Evolutionary conservation across 2,888 invertebrate species (phyloP).

Genomic region (Silvanus unidentatus): DNA sequence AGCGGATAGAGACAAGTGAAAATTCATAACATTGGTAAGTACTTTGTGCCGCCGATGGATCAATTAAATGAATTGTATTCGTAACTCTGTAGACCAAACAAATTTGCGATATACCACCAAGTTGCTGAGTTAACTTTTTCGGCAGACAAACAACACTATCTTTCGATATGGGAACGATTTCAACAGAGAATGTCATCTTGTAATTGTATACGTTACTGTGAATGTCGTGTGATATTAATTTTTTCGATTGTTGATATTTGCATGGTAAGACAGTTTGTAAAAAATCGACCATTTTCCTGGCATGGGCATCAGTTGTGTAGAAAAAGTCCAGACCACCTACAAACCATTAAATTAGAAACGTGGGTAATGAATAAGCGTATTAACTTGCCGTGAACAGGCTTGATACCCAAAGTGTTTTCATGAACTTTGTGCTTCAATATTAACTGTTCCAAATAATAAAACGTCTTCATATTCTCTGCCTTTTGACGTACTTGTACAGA

Average conservation of each 20-base stretch:
- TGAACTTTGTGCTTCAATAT: constrained; percentile 95
- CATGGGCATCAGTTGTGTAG: constrained; percentile 81
- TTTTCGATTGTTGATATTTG: constrained; percentile 84
- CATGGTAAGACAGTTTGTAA: constrained; percentile 81
- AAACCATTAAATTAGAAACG: constrained; percentile 23
- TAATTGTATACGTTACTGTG: constrained; percentile 96
- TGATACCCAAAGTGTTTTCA: constrained; percentile 82
- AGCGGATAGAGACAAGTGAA: not conserved
- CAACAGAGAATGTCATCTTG: constrained; percentile 90
- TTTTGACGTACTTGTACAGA: constrained; percentile 82
- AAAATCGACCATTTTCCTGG: constrained; percentile 94
- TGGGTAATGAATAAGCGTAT: constrained; percentile 11
- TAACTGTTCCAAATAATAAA: constrained; percentile 95
- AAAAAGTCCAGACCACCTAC: constrained; percentile 97
- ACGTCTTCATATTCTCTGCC: constrained; percentile 91
- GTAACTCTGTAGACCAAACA: constrained; percentile 87
- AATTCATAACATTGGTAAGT: no score
- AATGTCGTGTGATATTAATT: constrained; percentile 93
- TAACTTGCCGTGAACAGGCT: constrained; percentile 35
- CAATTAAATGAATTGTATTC: constrained; percentile 86
- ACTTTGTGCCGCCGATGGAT: constrained; percentile 82
- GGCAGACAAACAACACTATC: constrained; percentile 88
- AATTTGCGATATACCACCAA: constrained; percentile 83
- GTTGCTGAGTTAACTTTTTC: constrained; percentile 74
- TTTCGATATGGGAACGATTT: constrained; percentile 94